Conservation (phyloP, 2,113 vertebrate genomes). For the Meleagris gallopavo region DNA sequence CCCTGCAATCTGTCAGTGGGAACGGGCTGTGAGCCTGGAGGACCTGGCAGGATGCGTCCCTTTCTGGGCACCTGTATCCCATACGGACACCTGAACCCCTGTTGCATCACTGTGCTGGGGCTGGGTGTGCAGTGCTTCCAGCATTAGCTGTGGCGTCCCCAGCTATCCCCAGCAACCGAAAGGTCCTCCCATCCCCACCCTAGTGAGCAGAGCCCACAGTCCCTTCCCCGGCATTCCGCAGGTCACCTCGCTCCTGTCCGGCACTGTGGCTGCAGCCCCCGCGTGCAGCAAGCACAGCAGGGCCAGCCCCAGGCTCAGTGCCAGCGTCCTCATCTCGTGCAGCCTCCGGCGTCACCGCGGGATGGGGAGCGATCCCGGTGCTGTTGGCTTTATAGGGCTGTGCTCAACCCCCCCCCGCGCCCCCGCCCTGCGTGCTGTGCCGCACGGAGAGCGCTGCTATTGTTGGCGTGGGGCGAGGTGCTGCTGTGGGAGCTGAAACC, state of each 20-base stretch:
- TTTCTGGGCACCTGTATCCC: neutral
- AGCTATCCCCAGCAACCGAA: neutral
- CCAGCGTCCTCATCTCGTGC: neutral
- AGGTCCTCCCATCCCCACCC: neutral
- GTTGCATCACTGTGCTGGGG: neutral
- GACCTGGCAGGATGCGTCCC: neutral
- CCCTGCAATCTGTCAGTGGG: slow-evolving; percentile 11
- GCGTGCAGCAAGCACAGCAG: neutral
- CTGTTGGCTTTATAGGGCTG: neutral
- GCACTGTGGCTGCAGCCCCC: neutral
- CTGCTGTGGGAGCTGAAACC: neutral
- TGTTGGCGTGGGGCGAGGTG: neutral
- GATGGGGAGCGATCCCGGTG: accelerated
- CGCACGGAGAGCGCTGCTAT: accelerated
- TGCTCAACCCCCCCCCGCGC: no score
- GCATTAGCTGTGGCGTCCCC: neutral
- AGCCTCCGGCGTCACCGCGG: accelerated
- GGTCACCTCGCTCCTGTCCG: slow-evolving; percentile 19
- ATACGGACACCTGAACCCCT: neutral
- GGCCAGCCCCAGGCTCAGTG: slow-evolving; percentile 13
- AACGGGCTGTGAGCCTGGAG: neutral
- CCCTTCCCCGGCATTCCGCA: accelerated
- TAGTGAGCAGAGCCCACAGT: accelerated
- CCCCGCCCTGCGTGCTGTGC: accelerated
- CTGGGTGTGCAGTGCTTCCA: neutral